A percentile compares a stretch with the other conserved stretches of the same genome.
These are phyloP conservation scores for Dolichotis patagonum DNA, from an alignment of 2,113 vertebrate species.

Conservation along the genomic window DNA sequence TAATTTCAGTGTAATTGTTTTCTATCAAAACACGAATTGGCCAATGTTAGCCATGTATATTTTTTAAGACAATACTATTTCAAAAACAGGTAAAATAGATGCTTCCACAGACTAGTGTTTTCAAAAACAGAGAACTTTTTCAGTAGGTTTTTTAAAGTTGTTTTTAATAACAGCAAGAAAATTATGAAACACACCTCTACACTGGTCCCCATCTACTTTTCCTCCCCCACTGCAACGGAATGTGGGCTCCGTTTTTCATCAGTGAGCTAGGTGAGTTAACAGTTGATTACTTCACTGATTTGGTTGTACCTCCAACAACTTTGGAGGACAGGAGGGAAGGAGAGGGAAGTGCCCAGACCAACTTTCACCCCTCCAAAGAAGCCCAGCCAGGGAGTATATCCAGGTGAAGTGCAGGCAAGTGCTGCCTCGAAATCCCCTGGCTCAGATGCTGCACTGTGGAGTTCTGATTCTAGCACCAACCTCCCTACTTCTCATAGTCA, in stretches of 20 bases:
- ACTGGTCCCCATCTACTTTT: not conserved
- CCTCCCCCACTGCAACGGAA: accelerated
- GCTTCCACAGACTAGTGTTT: not conserved
- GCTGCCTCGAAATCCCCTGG: not conserved
- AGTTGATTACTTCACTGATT: not conserved
- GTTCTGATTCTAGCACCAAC: not conserved
- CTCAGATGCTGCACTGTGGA: not conserved
- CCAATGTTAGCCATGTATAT: not conserved
- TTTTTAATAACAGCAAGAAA: not conserved
- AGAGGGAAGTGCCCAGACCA: not conserved
- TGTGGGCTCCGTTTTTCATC: not conserved
- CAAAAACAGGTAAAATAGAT: conserved; percentile 38
- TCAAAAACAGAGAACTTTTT: not conserved
- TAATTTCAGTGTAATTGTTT: not conserved
- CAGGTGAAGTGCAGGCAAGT: not conserved
- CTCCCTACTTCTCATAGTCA: not conserved
- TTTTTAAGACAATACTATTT: conserved; percentile 17
- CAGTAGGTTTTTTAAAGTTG: not conserved
- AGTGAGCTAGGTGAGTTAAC: not conserved
- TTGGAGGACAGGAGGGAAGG: not conserved
- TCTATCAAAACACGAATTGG: not conserved
- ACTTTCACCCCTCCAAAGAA: not conserved
- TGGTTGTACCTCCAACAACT: not conserved
- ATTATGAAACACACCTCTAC: not conserved
- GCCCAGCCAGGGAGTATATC: accelerated